These are phyloP conservation scores for Diaprepes abbreviatus DNA, from an alignment of 2,888 invertebrate genomes.

Conservation along the genomic window DNA sequence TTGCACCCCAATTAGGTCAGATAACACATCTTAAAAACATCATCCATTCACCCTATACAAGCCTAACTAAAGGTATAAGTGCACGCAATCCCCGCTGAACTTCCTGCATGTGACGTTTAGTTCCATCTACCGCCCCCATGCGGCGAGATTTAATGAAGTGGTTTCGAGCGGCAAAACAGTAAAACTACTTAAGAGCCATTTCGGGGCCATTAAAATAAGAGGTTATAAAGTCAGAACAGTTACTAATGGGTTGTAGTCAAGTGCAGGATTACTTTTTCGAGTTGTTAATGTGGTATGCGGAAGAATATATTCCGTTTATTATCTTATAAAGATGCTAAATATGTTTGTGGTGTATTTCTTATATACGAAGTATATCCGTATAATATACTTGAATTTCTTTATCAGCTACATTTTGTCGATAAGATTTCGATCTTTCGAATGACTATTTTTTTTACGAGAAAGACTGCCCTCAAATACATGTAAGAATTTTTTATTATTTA, in stretches of 20 bases:
- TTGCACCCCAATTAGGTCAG: background rate
- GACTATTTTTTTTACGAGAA: no score
- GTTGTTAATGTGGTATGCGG: background rate
- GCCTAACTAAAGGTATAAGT: conserved; percentile 18
- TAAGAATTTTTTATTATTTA: no score
- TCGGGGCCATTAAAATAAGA: conserved; percentile 40
- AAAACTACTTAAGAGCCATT: conserved; percentile 43
- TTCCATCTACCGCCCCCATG: conserved; percentile 39
- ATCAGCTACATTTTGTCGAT: no score
- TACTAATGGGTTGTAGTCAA: conserved; percentile 32
- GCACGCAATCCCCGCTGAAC: conserved; percentile 34
- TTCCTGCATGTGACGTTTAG: conserved; percentile 42
- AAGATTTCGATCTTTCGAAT: no score
- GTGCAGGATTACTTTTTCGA: conserved; percentile 20
- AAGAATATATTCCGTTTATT: background rate
- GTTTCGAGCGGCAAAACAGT: conserved; percentile 41
- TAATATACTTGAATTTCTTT: no score
- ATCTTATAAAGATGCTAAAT: background rate
- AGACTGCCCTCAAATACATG: no score
- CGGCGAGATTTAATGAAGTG: conserved; percentile 44
- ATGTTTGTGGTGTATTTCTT: background rate
- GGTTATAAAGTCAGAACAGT: conserved; percentile 26
- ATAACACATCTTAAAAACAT: background rate
- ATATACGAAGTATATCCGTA: no score
- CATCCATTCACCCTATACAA: background rate